phyloP scores from a whole-genome alignment of 2,888 invertebrate species.

The Hylaea fasciaria region DNA sequence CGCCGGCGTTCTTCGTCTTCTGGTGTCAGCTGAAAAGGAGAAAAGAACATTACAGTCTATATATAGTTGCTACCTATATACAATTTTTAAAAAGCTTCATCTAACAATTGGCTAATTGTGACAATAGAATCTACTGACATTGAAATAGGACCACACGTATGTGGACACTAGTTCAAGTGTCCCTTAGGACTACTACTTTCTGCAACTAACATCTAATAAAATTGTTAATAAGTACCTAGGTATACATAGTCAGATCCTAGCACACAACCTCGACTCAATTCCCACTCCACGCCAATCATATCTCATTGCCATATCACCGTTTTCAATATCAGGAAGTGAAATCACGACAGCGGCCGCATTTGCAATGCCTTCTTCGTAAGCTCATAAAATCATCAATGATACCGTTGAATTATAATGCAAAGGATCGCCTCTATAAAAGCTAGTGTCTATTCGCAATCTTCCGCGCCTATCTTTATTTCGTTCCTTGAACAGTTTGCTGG shows the following conservation, averaged over 20 bases:
- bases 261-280: conserved; percentile 18
- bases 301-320: conserved; percentile 62
- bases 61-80: too few relatives aligned
- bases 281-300: conserved; percentile 49
- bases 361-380: conserved; percentile 77
- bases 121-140: too few relatives aligned
- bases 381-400: conserved; percentile 80
- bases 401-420: conserved; percentile 78
- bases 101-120: too few relatives aligned
- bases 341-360: conserved; percentile 70
- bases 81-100: too few relatives aligned
- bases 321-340: conserved; percentile 73
- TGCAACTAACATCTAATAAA: too few relatives aligned
- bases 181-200: too few relatives aligned
- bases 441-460: conserved; percentile 70
- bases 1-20: conserved; percentile 96
- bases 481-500: conserved; percentile 41
- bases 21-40: conserved; percentile 88
- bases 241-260: not conserved
- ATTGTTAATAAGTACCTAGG: too few relatives aligned
- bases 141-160: too few relatives aligned
- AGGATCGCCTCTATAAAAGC: conserved; percentile 61
- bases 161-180: too few relatives aligned
- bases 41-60: conserved; percentile 3
- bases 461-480: conserved; percentile 45